These are phyloP conservation scores for Crocodylus rhombifer DNA, from an alignment of 2,797 vertebrate genomes.

Conservation along the genomic window DNA sequence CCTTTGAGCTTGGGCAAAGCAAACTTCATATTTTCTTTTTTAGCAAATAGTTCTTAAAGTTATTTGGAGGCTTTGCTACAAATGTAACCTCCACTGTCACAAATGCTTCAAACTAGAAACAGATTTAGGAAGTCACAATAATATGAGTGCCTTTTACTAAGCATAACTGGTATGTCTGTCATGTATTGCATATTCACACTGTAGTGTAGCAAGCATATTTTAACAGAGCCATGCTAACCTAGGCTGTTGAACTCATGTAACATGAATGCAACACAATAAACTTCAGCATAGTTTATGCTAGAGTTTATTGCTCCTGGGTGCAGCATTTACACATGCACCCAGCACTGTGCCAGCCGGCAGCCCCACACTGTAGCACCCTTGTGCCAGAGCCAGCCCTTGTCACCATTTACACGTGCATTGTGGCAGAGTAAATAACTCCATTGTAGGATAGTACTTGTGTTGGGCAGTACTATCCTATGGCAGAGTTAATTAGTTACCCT, in stretches of 20 bases:
- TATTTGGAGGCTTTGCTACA: background rate
- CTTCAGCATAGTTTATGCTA: too few relatives aligned
- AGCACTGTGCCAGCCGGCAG: too few relatives aligned
- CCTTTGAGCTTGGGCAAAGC: conserved; percentile 21
- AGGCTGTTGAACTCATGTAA: background rate
- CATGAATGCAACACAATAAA: too few relatives aligned
- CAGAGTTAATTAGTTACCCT: too few relatives aligned
- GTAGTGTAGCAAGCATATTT: fast-evolving
- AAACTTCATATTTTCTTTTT: conserved; percentile 24
- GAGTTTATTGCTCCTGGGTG: too few relatives aligned
- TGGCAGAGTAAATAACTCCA: too few relatives aligned
- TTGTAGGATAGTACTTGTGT: too few relatives aligned
- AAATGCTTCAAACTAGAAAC: conserved; percentile 34
- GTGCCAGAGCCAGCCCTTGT: too few relatives aligned
- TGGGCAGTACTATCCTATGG: too few relatives aligned
- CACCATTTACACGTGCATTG: too few relatives aligned
- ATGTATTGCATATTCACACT: background rate
- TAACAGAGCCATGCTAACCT: background rate
- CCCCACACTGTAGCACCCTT: too few relatives aligned
- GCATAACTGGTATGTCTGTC: background rate
- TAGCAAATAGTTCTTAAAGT: conserved; percentile 30
- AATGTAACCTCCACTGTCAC: conserved; percentile 45
- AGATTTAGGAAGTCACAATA: conserved; percentile 24
- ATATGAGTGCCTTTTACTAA: conserved; percentile 23
- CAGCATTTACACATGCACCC: too few relatives aligned